Conservation (phyloP, 2,797 vertebrate genomes). For the Odontamblyopus lacepedii region DNA sequence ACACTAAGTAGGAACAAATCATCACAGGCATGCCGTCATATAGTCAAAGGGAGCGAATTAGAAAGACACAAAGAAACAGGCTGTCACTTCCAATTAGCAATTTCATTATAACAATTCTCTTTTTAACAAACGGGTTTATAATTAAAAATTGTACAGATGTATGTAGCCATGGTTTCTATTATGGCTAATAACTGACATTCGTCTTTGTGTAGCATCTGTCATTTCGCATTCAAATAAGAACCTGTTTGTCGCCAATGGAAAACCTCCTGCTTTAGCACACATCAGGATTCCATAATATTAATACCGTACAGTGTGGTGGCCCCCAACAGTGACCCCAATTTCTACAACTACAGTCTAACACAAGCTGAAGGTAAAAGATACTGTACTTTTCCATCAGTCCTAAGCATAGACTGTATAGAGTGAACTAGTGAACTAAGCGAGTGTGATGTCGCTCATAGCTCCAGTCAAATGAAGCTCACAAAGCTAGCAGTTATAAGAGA, state of each 20-base stretch:
- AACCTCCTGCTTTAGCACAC: neutral
- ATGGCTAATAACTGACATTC: slow-evolving; percentile 31
- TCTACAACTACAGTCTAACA: no score
- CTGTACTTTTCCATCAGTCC: no score
- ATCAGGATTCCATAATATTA: neutral
- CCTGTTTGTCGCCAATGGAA: slow-evolving; percentile 16
- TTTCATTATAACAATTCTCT: slow-evolving; percentile 25
- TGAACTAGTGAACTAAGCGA: no score
- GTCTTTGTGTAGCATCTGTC: slow-evolving; percentile 34
- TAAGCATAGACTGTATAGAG: no score
- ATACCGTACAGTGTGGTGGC: no score
- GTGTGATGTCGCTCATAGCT: no score
- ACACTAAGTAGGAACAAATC: slow-evolving; percentile 59
- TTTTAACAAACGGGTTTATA: slow-evolving; percentile 37
- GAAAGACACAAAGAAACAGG: slow-evolving; percentile 38
- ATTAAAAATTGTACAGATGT: slow-evolving; percentile 37
- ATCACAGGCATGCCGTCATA: slow-evolving; percentile 48
- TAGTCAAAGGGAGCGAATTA: slow-evolving; percentile 46
- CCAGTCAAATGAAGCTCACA: no score
- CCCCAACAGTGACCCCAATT: no score
- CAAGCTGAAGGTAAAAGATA: no score
- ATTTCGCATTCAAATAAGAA: slow-evolving; percentile 24
- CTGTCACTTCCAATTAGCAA: slow-evolving; percentile 43
- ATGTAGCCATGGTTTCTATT: slow-evolving; percentile 29
- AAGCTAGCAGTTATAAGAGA: no score